Percentiles rank a stretch among this genome's conserved stretches.
These are phyloP conservation scores for Sphyrna mokarran DNA, from an alignment of 2,113 vertebrate species.

Conservation along the genomic window DNA sequence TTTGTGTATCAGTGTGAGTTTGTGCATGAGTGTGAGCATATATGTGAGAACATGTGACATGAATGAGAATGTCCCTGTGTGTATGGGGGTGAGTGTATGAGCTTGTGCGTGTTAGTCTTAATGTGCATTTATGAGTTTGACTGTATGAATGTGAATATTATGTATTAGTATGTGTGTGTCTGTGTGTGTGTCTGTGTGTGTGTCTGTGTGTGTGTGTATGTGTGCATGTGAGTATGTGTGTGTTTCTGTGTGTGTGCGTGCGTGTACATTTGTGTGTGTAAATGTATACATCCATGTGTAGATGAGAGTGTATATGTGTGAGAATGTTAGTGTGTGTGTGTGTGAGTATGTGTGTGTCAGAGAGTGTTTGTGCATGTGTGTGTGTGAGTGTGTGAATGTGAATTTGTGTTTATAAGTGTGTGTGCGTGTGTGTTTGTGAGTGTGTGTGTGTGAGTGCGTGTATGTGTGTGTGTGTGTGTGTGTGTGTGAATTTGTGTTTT, in stretches of 20 bases:
- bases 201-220: neutral
- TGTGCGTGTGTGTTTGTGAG: neutral
- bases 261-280: conserved; percentile 38
- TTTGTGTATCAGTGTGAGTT: neutral
- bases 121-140: conserved; percentile 28
- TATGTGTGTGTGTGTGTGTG: neutral
- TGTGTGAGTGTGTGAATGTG: neutral
- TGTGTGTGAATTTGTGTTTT: no score
- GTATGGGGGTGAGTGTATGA: conserved; percentile 41
- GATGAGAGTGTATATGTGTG: no score
- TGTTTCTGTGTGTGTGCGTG: conserved; percentile 14
- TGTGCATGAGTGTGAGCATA: neutral
- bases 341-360: neutral
- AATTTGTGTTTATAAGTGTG: neutral
- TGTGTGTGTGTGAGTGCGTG: neutral
- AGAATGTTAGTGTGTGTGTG: neutral
- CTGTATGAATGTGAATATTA: conserved; percentile 12
- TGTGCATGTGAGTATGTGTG: neutral
- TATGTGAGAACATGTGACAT: neutral
- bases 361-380: conserved; percentile 39
- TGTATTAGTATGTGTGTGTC: neutral
- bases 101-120: conserved; percentile 42
- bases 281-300: no score
- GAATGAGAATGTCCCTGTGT: conserved; percentile 41
- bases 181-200: neutral